Evolutionary conservation across 92 coral and sea anemone species (phyloP).

Genomic region (Parazoanthus atlanticus): DNA sequence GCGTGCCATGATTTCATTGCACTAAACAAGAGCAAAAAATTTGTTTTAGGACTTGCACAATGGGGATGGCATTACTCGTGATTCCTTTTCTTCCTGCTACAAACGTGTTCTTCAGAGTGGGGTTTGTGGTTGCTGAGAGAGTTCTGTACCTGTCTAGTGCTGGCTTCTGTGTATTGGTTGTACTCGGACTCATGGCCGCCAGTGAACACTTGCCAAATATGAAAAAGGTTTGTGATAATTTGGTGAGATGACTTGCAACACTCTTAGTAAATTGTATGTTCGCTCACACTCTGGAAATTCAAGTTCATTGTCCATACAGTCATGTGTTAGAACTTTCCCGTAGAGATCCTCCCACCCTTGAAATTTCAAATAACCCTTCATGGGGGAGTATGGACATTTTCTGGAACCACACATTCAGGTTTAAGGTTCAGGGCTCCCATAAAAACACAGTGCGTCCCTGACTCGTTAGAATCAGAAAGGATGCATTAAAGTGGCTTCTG

Average conservation of each 20-base stretch:
- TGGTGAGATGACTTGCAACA: neutral
- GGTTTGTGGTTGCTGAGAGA: conserved; percentile 89
- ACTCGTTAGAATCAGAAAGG: no score
- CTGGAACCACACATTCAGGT: no score
- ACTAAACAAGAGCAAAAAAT: neutral
- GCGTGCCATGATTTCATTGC: no score
- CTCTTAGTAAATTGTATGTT: no score
- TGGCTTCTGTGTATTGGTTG: conserved; percentile 80
- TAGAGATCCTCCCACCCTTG: neutral
- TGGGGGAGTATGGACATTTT: no score
- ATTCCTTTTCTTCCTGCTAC: conserved; percentile 93
- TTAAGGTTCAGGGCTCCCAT: no score
- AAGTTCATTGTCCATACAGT: neutral
- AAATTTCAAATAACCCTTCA: no score
- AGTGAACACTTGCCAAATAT: conserved; percentile 42
- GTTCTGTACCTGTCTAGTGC: conserved; percentile 80
- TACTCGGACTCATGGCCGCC: conserved; percentile 64
- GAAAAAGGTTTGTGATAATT: conserved; percentile 59
- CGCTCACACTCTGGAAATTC: neutral
- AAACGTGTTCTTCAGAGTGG: conserved; percentile 87
- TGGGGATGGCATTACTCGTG: conserved; percentile 75
- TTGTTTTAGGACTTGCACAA: conserved; percentile 64
- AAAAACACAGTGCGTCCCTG: no score
- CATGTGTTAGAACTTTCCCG: no score
- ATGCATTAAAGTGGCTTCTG: no score